A percentile compares a stretch with the other conserved stretches of the same genome.
These are phyloP conservation scores for Gavia stellata DNA, from an alignment of 2,113 vertebrate genomes.

Conservation along the genomic window DNA sequence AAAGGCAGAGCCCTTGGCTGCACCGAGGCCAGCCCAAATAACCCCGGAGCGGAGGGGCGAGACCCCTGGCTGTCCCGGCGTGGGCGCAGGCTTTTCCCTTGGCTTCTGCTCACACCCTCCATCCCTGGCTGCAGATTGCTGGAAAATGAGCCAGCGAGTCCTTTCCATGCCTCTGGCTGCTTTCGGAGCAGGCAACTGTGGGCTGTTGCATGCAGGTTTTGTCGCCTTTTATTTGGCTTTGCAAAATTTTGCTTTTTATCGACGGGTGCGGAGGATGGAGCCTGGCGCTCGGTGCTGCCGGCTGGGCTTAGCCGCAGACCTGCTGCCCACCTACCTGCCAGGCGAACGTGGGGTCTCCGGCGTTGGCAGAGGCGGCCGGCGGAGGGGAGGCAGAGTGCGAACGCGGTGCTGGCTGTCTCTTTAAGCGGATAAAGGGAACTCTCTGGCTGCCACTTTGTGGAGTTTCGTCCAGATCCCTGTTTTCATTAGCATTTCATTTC, in stretches of 20 bases:
- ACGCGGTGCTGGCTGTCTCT: neutral
- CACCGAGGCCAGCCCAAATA: neutral
- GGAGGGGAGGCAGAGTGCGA: neutral
- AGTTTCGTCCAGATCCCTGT: conserved; percentile 1
- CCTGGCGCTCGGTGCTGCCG: fast-evolving
- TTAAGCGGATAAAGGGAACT: conserved; percentile 3
- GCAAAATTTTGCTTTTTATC: neutral
- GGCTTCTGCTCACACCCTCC: neutral
- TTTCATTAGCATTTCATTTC: neutral
- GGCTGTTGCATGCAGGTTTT: neutral
- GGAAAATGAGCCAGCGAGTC: neutral
- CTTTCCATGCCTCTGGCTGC: neutral
- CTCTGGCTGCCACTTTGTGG: conserved; percentile 4
- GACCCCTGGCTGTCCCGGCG: fast-evolving
- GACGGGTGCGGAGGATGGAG: fast-evolving
- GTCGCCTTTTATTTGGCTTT: neutral
- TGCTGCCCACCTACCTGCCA: neutral
- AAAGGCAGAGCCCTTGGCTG: neutral
- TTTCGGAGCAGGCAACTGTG: neutral
- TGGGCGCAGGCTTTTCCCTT: neutral
- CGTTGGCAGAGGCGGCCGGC: neutral
- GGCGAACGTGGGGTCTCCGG: fast-evolving
- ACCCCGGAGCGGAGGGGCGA: neutral
- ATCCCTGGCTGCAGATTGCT: neutral
- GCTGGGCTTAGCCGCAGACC: neutral